Evolutionary conservation across 2,888 invertebrate genomes (phyloP).

Genomic region (Melieria picta): DNA sequence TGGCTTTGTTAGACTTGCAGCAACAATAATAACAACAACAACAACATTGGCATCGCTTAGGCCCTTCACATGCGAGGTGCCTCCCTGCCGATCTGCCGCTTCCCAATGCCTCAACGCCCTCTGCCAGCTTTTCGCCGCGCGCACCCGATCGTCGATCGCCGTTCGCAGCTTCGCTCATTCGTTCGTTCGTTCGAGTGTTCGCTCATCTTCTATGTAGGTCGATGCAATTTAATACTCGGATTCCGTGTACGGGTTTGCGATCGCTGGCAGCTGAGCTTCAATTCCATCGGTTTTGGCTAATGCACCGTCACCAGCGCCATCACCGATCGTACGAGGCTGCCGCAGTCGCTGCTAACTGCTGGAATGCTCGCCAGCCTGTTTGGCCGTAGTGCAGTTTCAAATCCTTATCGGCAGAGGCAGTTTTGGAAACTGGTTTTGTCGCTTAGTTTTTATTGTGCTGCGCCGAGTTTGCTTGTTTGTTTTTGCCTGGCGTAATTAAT

Average conservation of each 20-base stretch:
- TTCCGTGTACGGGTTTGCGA: constrained; percentile 39
- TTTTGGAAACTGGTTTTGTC: constrained; percentile 31
- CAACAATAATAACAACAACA: too few relatives aligned
- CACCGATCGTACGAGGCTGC: not conserved
- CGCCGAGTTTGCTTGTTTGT: constrained; percentile 5
- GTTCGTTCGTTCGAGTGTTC: constrained; percentile 21
- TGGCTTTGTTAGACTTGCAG: too few relatives aligned
- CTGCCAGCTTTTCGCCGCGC: not conserved
- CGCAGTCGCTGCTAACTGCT: not conserved
- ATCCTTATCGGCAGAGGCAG: constrained; percentile 31
- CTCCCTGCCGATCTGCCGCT: not conserved
- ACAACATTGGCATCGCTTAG: too few relatives aligned
- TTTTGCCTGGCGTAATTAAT: constrained; percentile 23
- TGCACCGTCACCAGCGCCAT: constrained; percentile 22
- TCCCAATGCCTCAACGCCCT: not conserved
- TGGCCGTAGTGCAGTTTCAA: constrained; percentile 33
- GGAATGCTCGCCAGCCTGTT: not conserved
- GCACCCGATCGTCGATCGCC: not conserved
- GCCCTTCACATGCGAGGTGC: too few relatives aligned
- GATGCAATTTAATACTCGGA: constrained; percentile 62
- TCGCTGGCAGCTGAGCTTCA: constrained; percentile 40
- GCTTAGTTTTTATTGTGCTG: not conserved
- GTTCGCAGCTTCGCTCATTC: constrained; percentile 35
- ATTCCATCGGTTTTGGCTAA: constrained; percentile 42
- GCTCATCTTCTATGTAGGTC: constrained; percentile 60